phyloP scores from a whole-genome alignment of 1,140 invertebrate genomes.

The Marisa cornuarietis region DNA sequence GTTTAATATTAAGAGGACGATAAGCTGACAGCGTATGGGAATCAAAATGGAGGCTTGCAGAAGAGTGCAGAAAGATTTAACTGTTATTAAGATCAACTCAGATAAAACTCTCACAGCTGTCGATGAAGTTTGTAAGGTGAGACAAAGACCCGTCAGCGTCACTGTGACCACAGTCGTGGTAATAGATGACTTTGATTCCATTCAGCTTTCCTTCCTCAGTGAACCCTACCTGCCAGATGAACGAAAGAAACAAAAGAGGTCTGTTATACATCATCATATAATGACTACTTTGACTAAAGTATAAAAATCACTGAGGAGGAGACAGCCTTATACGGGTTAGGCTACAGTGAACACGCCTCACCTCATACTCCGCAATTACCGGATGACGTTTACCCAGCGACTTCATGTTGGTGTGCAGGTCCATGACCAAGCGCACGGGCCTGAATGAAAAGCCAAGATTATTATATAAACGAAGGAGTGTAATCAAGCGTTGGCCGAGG shows the following conservation, averaged over 20 bases:
- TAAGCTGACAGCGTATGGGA: too few relatives aligned
- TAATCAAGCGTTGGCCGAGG: background rate
- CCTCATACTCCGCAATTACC: constrained; percentile 84
- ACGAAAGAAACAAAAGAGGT: too few relatives aligned
- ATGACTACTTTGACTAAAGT: too few relatives aligned
- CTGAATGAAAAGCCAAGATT: constrained; percentile 43
- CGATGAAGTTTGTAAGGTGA: background rate
- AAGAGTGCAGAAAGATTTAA: too few relatives aligned
- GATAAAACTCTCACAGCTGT: constrained; percentile 4
- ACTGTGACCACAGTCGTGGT: background rate
- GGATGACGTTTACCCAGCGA: constrained; percentile 87
- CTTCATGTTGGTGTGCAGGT: constrained; percentile 93
- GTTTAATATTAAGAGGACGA: too few relatives aligned
- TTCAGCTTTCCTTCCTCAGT: constrained; percentile 19
- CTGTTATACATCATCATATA: too few relatives aligned
- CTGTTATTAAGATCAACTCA: too few relatives aligned
- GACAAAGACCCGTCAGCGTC: background rate
- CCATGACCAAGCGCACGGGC: constrained; percentile 87
- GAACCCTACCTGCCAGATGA: background rate
- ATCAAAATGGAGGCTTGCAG: too few relatives aligned
- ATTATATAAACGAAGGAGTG: too few relatives aligned
- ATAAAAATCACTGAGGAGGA: too few relatives aligned
- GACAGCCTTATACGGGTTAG: too few relatives aligned
- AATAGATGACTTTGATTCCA: background rate
- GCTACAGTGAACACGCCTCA: constrained; percentile 23